Evolutionary conservation across 2,888 invertebrate species (phyloP).

Genomic region (Frankliniella fusca): DNA sequence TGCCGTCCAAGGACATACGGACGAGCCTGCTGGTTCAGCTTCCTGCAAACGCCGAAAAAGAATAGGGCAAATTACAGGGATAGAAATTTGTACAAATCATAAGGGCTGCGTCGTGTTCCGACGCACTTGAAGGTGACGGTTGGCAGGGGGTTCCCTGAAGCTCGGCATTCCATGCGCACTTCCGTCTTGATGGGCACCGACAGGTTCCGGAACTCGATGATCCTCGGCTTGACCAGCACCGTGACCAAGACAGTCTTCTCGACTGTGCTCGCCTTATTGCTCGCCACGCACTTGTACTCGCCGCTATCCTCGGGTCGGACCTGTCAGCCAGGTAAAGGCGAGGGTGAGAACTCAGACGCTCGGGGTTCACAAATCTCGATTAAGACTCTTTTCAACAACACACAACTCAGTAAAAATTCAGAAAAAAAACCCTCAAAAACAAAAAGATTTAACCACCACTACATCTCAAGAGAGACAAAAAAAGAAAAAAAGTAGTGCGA

Average conservation of each 20-base stretch:
- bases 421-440: too few relatives aligned
- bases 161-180: constrained; percentile 68
- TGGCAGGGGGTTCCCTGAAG: constrained; percentile 77
- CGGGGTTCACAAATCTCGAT: constrained; percentile 52
- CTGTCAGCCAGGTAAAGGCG: not conserved
- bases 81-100: too few relatives aligned
- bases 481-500: too few relatives aligned
- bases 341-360: not conserved
- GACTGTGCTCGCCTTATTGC: constrained; percentile 70
- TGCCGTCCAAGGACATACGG: constrained; percentile 62
- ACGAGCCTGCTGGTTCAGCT: constrained; percentile 59
- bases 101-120: not conserved
- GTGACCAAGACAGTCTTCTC: constrained; percentile 65
- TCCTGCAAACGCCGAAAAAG: constrained; percentile 48
- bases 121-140: constrained; percentile 60
- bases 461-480: too few relatives aligned
- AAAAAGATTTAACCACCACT: too few relatives aligned
- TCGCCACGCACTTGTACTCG: constrained; percentile 73
- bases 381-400: too few relatives aligned
- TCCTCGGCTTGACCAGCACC: constrained; percentile 71
- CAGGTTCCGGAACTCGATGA: constrained; percentile 70
- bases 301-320: constrained; percentile 62
- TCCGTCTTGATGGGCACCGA: constrained; percentile 62
- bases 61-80: not conserved
- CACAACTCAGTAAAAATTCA: too few relatives aligned